Base-by-base conservation (phyloP, 2,113 vertebrate genomes). In the Fukomys damarensis region DNA sequence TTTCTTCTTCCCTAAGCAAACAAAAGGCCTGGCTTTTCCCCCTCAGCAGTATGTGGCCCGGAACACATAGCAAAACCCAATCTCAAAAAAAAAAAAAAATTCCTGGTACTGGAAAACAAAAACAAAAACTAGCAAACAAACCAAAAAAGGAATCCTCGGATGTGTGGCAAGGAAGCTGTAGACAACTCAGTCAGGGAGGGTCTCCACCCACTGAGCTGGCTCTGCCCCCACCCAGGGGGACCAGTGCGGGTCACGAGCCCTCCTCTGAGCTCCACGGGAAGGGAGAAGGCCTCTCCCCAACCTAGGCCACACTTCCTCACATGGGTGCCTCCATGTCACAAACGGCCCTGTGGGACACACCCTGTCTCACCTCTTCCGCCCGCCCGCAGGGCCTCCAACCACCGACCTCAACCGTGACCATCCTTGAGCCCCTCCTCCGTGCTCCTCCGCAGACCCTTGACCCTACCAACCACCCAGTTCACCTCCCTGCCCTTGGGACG, bases 1-100 rank as follows among this genome's bases (percentile, higher is more conserved):
- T 68, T 41, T 61, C 76, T 43, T 80, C 77, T 84, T 90, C 76
- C 72, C 38, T 72, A 86, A 77, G 84, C 61, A 79, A 84, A 85
- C 56, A 52, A 95, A 79, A 83, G 30, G 63, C 1, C 17, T 43
- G 35, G 14, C 43, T 68, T 74, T 28, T 76, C 4, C 68, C 56
- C 68, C 61, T 94, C 2, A 19, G 56, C 20, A 6, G 7, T 49
- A 35, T 5, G 26, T 2, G 2, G 49, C 74, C 38, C 41, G 70
- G 22, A 70, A 70, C n/a, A 70, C 16, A 68, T 2, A 38, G 38
- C 19, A 41, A 70, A 70, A 70, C 19, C 26, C 30, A 32, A 30
- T 65, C 30, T 65, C 30, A 65, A 65, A 65, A 56, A 56, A 56
- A 56, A 5, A 49, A 49, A 49, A 49, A 5, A 49, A 49, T 49